Percentiles rank a stretch among this genome's conserved stretches.
Conservation (phyloP, 2,888 invertebrate species). For the Drosophila testacea region DNA sequence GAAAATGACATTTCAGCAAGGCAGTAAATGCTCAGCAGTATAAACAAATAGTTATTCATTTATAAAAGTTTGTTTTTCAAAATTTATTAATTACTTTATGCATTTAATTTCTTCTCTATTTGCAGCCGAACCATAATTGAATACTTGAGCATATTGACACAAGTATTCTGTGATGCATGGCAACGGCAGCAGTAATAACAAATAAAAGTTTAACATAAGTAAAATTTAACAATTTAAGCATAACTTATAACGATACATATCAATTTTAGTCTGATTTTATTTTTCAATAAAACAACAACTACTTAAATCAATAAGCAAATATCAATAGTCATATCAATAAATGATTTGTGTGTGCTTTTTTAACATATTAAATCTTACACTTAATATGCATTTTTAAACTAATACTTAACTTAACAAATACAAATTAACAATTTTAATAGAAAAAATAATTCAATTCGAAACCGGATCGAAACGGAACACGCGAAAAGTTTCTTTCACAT, state of each 20-base stretch:
- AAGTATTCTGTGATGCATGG: slow-evolving; percentile 3
- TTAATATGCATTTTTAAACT: neutral
- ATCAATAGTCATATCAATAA: slow-evolving; percentile 48
- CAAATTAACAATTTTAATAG: slow-evolving; percentile 16
- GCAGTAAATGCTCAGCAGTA: slow-evolving; percentile 6
- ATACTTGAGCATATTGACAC: neutral
- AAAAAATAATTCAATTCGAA: slow-evolving; percentile 32
- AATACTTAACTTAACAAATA: neutral
- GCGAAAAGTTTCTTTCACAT: slow-evolving; percentile 20
- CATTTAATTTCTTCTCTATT: slow-evolving; percentile 14
- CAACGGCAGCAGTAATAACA: neutral
- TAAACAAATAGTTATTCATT: neutral
- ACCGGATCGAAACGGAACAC: slow-evolving; percentile 21
- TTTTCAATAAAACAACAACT: slow-evolving; percentile 15
- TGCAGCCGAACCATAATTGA: slow-evolving; percentile 35
- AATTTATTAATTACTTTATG: neutral
- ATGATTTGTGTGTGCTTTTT: slow-evolving; percentile 13
- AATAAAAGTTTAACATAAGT: slow-evolving; percentile 6
- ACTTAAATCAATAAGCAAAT: slow-evolving; percentile 18
- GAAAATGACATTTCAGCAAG: slow-evolving; percentile 18
- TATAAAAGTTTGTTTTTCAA: neutral
- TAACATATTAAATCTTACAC: slow-evolving; percentile 9
- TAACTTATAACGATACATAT: slow-evolving; percentile 72
- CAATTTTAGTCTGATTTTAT: slow-evolving; percentile 72
- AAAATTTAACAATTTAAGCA: slow-evolving; percentile 45